These are phyloP conservation scores for Nesogale talazaci DNA, from an alignment of 2,113 vertebrate genomes.

Conservation along the genomic window DNA sequence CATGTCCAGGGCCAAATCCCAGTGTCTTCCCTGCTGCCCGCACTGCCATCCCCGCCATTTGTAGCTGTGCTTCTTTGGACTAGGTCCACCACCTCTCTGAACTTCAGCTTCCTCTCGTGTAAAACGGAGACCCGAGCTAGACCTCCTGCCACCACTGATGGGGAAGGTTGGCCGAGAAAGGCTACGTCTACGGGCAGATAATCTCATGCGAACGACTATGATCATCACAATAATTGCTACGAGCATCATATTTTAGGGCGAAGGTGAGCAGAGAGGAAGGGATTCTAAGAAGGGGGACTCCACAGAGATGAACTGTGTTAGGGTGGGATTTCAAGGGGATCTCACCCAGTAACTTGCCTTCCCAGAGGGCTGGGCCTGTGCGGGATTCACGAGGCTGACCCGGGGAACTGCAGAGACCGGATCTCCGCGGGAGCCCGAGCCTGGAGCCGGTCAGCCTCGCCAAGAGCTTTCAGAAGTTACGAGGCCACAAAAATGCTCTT, in stretches of 20 bases:
- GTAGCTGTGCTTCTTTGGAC: neutral
- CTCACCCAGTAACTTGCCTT: neutral
- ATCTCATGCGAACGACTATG: neutral
- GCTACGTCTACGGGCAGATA: neutral
- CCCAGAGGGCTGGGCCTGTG: neutral
- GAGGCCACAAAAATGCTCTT: conserved; percentile 72
- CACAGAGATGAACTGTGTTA: neutral
- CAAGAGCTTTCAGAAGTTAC: conserved; percentile 59
- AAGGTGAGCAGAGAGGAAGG: neutral
- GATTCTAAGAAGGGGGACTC: neutral
- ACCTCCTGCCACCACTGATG: fast-evolving
- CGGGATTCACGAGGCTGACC: neutral
- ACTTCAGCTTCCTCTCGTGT: neutral
- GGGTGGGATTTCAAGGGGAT: neutral
- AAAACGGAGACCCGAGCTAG: neutral
- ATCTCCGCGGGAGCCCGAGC: conserved; percentile 12
- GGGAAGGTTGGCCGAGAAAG: neutral
- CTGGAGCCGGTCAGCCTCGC: conserved; percentile 36
- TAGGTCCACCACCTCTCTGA: conserved; percentile 6
- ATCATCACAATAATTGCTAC: neutral
- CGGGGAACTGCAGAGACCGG: neutral
- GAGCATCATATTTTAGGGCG: neutral
- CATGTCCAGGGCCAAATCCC: neutral
- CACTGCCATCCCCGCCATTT: neutral
- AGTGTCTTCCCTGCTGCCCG: neutral